Evolutionary conservation across 1,140 invertebrate species (phyloP).

Genomic region (Pemphigus obesinymphae): DNA sequence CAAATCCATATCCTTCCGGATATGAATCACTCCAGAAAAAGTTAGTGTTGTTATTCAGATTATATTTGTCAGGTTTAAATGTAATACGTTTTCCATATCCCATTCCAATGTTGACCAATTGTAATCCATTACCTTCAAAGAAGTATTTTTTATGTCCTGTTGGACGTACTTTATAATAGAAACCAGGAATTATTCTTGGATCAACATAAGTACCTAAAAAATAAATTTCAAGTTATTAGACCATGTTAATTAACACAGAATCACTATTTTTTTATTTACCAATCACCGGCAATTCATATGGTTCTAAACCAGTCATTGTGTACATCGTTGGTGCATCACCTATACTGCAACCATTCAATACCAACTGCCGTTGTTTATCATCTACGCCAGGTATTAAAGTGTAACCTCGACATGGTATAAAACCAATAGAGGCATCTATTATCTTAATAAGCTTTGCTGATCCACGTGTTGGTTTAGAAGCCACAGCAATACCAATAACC

Average conservation of each 20-base stretch:
- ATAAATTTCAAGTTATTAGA: background rate
- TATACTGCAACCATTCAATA: constrained; percentile 58
- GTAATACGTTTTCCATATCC: constrained; percentile 73
- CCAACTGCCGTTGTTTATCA: constrained; percentile 57
- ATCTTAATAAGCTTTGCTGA: constrained; percentile 55
- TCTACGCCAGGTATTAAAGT: constrained; percentile 61
- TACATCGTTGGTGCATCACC: constrained; percentile 65
- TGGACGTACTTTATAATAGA: constrained; percentile 65
- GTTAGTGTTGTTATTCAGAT: constrained; percentile 61
- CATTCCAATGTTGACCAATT: constrained; percentile 63
- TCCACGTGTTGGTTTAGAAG: constrained; percentile 47
- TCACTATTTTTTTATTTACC: constrained; percentile 53
- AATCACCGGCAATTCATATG: constrained; percentile 68
- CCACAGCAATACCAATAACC: constrained; percentile 41
- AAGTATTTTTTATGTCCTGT: constrained; percentile 57
- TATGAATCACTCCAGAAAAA: constrained; percentile 76
- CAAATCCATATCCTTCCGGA: constrained; percentile 66
- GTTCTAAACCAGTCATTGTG: constrained; percentile 61
- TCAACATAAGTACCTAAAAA: constrained; percentile 68
- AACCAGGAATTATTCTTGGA: constrained; percentile 66
- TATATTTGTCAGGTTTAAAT: constrained; percentile 60
- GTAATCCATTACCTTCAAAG: constrained; percentile 61
- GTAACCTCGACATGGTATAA: constrained; percentile 56
- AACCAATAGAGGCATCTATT: constrained; percentile 58
- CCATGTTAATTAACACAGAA: background rate